Conservation (phyloP, 2,113 vertebrate species). For the Suricata suricatta region DNA sequence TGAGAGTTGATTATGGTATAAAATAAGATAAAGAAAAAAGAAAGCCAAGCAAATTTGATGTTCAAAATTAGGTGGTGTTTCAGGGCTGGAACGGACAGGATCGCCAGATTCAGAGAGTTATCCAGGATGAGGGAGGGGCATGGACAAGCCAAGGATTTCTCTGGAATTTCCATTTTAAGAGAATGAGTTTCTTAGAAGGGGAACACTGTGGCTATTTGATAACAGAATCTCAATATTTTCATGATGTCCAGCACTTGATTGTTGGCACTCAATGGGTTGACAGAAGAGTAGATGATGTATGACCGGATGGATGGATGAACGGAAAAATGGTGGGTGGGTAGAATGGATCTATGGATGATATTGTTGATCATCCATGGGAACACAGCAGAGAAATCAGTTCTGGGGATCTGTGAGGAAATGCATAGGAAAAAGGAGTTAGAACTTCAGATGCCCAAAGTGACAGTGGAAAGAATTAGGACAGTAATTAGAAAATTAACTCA, state of each 20-base stretch:
- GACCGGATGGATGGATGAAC: background rate
- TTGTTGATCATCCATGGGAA: background rate
- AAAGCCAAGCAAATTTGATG: background rate
- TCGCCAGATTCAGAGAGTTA: background rate
- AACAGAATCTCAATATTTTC: background rate
- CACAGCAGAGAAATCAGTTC: background rate
- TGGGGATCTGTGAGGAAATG: background rate
- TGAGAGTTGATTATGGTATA: background rate
- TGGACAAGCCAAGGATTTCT: background rate
- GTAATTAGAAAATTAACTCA: background rate
- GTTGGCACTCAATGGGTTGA: background rate
- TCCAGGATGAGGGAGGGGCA: background rate
- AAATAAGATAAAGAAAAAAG: background rate
- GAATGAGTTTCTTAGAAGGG: background rate
- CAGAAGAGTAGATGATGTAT: background rate
- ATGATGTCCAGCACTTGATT: background rate
- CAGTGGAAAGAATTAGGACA: background rate
- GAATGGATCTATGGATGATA: background rate
- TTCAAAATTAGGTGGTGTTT: background rate
- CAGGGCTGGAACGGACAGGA: background rate
- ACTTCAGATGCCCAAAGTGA: background rate
- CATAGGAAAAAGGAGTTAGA: background rate
- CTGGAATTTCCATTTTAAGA: background rate
- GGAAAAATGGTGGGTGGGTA: background rate
- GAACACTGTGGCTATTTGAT: background rate